A percentile compares a stretch with the other conserved stretches of the same genome.
These are phyloP conservation scores for Ormyrus rosae DNA, from an alignment of 2,888 invertebrate species.

Conservation along the genomic window DNA sequence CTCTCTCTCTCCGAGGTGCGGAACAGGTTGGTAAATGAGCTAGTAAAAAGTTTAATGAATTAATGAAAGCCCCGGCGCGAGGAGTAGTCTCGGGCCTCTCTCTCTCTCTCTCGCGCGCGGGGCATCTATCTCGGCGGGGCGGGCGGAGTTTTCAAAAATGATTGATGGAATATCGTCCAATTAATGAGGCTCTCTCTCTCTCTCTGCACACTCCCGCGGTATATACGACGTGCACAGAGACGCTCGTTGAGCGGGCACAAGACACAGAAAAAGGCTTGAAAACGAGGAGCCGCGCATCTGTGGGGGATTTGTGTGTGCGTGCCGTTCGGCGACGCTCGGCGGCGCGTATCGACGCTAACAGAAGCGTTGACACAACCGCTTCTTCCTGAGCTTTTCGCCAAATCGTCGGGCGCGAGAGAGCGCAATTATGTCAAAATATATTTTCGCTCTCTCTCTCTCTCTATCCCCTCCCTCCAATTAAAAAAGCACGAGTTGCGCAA, in stretches of 20 bases:
- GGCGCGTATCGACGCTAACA: slow-evolving; percentile 69
- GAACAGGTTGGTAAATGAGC: slow-evolving; percentile 22
- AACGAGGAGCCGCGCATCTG: not conserved
- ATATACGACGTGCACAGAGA: not conserved
- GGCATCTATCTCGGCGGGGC: slow-evolving; percentile 32
- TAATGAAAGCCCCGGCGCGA: slow-evolving; percentile 57
- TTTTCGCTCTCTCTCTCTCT: not conserved
- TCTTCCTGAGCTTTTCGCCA: not conserved
- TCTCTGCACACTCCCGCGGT: not conserved
- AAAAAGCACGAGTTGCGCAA: not conserved
- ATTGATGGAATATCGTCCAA: slow-evolving; percentile 67
- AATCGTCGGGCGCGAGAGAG: not conserved
- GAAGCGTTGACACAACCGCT: slow-evolving; percentile 39
- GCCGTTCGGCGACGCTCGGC: slow-evolving; percentile 68
- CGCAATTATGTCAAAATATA: not conserved
- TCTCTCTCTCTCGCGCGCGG: not conserved
- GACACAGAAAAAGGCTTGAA: slow-evolving; percentile 27
- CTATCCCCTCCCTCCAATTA: too few relatives aligned
- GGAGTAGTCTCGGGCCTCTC: not conserved
- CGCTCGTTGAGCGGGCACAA: not conserved
- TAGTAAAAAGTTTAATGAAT: slow-evolving; percentile 53
- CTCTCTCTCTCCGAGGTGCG: too few relatives aligned
- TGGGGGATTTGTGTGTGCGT: slow-evolving; percentile 40
- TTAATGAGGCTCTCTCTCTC: slow-evolving; percentile 57
- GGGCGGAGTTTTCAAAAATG: slow-evolving; percentile 62